These are phyloP conservation scores for Garrulus glandarius DNA, from an alignment of 2,797 vertebrate genomes.

Conservation along the genomic window DNA sequence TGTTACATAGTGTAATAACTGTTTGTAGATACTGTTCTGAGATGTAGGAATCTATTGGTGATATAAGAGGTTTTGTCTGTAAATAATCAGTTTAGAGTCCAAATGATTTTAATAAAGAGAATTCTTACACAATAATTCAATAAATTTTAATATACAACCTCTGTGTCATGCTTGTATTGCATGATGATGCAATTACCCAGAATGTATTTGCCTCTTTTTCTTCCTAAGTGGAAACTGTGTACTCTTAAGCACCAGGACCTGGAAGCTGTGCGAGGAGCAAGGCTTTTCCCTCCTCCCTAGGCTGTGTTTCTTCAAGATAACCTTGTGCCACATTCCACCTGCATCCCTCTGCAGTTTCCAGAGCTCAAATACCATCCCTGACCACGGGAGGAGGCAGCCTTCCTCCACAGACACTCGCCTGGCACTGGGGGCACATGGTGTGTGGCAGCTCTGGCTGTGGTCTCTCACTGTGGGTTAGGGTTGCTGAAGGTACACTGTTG, in stretches of 20 bases:
- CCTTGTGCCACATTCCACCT: not conserved
- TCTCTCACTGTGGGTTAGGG: not conserved
- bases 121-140: constrained; percentile 77
- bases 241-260: not conserved
- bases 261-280: accelerated
- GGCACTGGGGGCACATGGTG: not conserved
- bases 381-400: not conserved
- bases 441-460: accelerated
- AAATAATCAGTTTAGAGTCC: constrained; percentile 74
- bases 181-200: not conserved
- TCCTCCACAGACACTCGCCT: not conserved
- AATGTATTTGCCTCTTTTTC: not conserved
- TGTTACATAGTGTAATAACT: constrained; percentile 75
- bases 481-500: not conserved
- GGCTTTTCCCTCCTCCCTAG: not conserved
- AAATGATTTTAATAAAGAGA: constrained; percentile 75
- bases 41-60: constrained; percentile 74
- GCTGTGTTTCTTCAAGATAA: not conserved
- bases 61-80: constrained; percentile 73
- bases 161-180: not conserved
- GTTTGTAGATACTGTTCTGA: constrained; percentile 72
- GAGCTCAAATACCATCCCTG: not conserved
- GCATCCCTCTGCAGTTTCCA: not conserved
- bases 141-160: constrained; percentile 74
- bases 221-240: not conserved